Percentiles rank a stretch among this genome's conserved stretches.
Evolutionary conservation across 1,140 invertebrate species (phyloP).

Genomic region (Hermetia illucens): DNA sequence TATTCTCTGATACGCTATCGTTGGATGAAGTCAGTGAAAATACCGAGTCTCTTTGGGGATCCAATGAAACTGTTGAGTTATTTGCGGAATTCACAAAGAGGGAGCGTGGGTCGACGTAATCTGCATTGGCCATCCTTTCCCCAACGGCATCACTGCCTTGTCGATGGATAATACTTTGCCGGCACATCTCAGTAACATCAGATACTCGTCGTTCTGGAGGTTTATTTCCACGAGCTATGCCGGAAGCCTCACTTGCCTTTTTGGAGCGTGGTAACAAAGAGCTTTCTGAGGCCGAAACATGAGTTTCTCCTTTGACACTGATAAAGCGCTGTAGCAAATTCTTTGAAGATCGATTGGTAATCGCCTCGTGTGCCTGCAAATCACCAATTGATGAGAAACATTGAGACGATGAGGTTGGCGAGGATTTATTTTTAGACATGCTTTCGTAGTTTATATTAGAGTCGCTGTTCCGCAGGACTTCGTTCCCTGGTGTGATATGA

Average conservation of each 20-base stretch:
- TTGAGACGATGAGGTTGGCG: not conserved
- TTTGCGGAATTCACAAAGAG: constrained; percentile 35
- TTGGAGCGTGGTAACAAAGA: constrained; percentile 19
- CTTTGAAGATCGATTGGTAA: not conserved
- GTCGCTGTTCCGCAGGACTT: constrained; percentile 3
- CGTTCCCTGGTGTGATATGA: constrained; percentile 6
- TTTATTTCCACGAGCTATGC: constrained; percentile 18
- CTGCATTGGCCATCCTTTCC: constrained; percentile 71
- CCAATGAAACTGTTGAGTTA: constrained; percentile 30
- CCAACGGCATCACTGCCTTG: constrained; percentile 70
- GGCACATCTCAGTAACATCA: constrained; percentile 25
- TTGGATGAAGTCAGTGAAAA: constrained; percentile 47
- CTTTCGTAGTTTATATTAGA: constrained; percentile 5
- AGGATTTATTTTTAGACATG: constrained; percentile 1
- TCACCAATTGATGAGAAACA: not conserved
- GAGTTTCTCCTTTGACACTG: constrained; percentile 7
- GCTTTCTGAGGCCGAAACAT: constrained; percentile 18
- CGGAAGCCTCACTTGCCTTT: constrained; percentile 18
- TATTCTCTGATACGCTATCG: constrained; percentile 32
- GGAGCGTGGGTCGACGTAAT: constrained; percentile 65
- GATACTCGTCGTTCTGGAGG: constrained; percentile 25
- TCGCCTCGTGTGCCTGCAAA: not conserved
- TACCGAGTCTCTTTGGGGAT: constrained; percentile 38
- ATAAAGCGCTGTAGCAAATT: not conserved
- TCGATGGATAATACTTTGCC: constrained; percentile 41